phyloP scores from a whole-genome alignment of 2,888 invertebrate genomes.

The Brachynemurus nebulosus region DNA sequence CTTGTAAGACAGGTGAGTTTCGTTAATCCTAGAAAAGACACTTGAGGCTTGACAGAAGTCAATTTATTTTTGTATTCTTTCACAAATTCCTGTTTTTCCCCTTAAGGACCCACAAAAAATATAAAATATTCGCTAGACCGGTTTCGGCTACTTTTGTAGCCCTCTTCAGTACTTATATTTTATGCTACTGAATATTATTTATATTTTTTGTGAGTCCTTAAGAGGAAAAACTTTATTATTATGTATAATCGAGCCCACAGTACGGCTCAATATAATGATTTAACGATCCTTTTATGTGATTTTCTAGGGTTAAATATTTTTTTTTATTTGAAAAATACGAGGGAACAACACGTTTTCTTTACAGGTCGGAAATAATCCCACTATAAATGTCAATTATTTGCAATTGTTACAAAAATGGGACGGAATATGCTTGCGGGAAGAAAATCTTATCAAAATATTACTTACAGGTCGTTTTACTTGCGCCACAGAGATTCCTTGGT shows the following conservation, averaged over 20 bases:
- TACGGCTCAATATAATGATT: no score
- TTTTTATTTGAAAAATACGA: no score
- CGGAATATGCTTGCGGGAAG: conserved; percentile 47
- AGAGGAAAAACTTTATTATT: no score
- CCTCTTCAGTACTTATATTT: neutral
- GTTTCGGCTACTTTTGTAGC: no score
- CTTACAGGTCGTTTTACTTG: conserved; percentile 55
- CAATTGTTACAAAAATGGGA: conserved; percentile 39
- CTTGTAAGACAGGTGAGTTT: conserved; percentile 56
- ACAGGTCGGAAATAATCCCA: conserved; percentile 27
- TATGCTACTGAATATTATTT: neutral
- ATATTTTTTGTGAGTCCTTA: no score
- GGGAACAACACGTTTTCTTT: conserved; percentile 3
- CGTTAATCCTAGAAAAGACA: neutral
- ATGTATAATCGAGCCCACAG: no score
- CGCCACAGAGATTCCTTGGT: conserved; percentile 48
- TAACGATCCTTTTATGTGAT: no score
- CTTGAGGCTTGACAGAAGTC: neutral
- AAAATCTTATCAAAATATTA: conserved; percentile 51
- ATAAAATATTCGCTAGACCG: no score
- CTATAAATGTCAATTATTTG: conserved; percentile 30
- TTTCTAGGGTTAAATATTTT: no score
- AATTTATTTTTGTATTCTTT: neutral
- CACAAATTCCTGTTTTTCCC: neutral
- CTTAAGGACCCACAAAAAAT: no score